A percentile compares a stretch with the other conserved stretches of the same genome.
Evolutionary conservation across 2,888 invertebrate genomes (phyloP).

Genomic region (Rhamnusium bicolor): DNA sequence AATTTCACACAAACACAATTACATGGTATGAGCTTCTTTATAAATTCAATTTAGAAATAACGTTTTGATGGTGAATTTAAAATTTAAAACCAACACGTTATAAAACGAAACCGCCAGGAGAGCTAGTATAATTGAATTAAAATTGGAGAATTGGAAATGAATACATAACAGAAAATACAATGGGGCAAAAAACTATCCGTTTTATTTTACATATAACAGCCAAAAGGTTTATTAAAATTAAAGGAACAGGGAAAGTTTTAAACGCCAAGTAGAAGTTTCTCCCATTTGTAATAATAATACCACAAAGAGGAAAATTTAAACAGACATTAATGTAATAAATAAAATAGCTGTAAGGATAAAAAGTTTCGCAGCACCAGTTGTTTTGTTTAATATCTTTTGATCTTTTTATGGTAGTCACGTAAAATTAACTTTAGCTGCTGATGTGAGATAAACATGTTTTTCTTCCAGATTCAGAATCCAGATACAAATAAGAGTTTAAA

Average conservation of each 20-base stretch:
- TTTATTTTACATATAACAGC: not conserved
- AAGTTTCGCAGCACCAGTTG: not conserved
- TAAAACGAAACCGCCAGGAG: not conserved
- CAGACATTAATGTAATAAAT: not conserved
- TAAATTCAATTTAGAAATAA: not conserved
- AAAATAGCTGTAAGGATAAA: not conserved
- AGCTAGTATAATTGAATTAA: not conserved
- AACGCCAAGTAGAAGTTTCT: not conserved
- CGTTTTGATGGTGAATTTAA: not conserved
- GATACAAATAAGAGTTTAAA: not conserved
- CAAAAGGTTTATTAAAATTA: not conserved
- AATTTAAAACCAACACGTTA: not conserved
- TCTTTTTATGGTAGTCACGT: not conserved
- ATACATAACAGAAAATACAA: not conserved
- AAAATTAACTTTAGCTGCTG: not conserved
- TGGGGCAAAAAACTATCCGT: not conserved
- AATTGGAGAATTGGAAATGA: not conserved
- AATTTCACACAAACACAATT: conserved; percentile 10
- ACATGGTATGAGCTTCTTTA: not conserved
- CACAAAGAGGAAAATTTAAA: not conserved
- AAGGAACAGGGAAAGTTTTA: not conserved
- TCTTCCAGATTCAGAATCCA: not conserved
- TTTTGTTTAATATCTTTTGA: not conserved
- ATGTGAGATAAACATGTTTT: not conserved
- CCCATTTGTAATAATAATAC: not conserved